phyloP scores from a whole-genome alignment of 2,888 invertebrate species.

The Apocheima hispidaria region DNA sequence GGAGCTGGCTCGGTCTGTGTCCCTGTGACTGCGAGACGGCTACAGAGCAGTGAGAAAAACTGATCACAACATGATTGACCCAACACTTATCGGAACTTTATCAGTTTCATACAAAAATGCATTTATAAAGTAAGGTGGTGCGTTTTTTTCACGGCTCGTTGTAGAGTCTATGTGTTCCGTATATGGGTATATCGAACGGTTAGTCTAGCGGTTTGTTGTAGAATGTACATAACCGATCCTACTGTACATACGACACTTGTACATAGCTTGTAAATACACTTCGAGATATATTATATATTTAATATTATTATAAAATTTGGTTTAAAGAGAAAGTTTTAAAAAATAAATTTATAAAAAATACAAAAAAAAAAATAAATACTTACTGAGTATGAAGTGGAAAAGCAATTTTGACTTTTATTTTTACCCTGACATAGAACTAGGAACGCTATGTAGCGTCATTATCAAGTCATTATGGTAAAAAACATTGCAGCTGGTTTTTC shows the following conservation, averaged over 20 bases:
- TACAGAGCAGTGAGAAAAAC: constrained; percentile 32
- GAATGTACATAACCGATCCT: constrained; percentile 48
- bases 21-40: constrained; percentile 26
- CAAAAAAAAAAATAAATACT: constrained; percentile 81
- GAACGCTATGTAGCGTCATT: neutral
- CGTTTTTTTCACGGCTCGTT: constrained; percentile 42
- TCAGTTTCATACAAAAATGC: constrained; percentile 37
- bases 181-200: constrained; percentile 54
- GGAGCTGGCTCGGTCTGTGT: too few relatives aligned
- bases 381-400: constrained; percentile 84
- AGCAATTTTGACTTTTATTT: constrained; percentile 73
- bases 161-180: constrained; percentile 50
- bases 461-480: too few relatives aligned
- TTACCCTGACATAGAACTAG: neutral
- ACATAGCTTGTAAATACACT: constrained; percentile 81
- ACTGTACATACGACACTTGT: constrained; percentile 75
- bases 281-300: constrained; percentile 78
- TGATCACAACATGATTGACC: constrained; percentile 21
- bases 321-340: constrained; percentile 81
- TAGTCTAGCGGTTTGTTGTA: constrained; percentile 47
- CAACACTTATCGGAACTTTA: constrained; percentile 24
- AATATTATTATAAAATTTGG: constrained; percentile 80
- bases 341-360: constrained; percentile 75
- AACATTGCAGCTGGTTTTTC: too few relatives aligned
- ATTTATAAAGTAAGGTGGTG: constrained; percentile 43